Evolutionary conservation across 2,797 vertebrate species (phyloP).

Genomic region (Periparus ater): DNA sequence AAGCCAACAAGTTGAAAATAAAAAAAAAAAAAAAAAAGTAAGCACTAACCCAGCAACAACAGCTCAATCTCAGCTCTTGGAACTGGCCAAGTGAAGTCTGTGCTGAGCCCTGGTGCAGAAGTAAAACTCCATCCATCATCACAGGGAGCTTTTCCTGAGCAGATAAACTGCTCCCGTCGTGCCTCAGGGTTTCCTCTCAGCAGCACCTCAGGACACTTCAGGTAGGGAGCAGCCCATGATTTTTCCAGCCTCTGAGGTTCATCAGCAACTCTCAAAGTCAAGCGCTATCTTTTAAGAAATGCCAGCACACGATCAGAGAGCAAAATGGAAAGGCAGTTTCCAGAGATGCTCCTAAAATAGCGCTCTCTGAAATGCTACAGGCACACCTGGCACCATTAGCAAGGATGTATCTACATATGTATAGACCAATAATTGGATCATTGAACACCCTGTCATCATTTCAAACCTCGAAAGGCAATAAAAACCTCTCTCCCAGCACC

Average conservation of each 20-base stretch:
- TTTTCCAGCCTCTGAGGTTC: neutral
- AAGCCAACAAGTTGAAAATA: neutral
- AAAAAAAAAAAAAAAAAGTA: neutral
- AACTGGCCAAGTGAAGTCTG: neutral
- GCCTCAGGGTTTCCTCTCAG: neutral
- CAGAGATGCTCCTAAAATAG: neutral
- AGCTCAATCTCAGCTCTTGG: neutral
- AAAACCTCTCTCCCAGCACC: neutral
- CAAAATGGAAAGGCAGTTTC: neutral
- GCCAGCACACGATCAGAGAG: neutral
- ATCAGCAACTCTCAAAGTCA: neutral
- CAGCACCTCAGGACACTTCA: neutral
- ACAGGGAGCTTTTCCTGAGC: neutral
- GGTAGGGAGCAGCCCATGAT: neutral
- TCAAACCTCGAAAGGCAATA: neutral
- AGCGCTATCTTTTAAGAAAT: neutral
- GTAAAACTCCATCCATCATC: neutral
- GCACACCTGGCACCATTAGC: constrained; percentile 20
- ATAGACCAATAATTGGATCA: neutral
- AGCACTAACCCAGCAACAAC: neutral
- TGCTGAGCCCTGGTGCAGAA: neutral
- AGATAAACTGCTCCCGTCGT: accelerated
- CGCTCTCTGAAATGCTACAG: accelerated
- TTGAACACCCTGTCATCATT: neutral
- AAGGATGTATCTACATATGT: neutral